A percentile compares a stretch with the other conserved stretches of the same genome.
Evolutionary conservation across 2,113 vertebrate genomes (phyloP).

Genomic region (Myiozetetes cayanensis): DNA sequence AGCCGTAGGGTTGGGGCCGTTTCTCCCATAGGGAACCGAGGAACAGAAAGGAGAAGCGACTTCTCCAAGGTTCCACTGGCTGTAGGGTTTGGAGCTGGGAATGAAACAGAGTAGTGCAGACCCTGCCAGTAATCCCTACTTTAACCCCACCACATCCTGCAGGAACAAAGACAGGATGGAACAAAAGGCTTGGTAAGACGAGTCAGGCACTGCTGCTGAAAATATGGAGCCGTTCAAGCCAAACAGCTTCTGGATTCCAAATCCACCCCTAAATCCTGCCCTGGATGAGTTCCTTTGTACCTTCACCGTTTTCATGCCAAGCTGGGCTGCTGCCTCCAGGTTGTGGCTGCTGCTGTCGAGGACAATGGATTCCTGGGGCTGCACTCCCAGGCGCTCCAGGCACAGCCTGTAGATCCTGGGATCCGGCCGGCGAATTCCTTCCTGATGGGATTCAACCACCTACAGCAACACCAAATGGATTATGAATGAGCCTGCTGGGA

Average conservation of each 20-base stretch:
- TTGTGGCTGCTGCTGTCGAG: constrained; percentile 77
- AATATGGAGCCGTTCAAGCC: neutral
- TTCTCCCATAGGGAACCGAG: neutral
- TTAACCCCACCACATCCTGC: neutral
- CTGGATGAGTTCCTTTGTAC: constrained; percentile 42
- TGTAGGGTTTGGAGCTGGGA: neutral
- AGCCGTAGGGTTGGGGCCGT: accelerated
- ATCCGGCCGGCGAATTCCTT: constrained; percentile 74
- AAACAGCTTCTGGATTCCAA: neutral
- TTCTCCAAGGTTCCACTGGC: neutral
- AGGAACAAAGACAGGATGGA: neutral
- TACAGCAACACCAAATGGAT: constrained; percentile 9
- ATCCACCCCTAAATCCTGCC: neutral
- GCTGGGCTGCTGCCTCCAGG: constrained; percentile 73
- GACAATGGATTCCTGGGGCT: constrained; percentile 77
- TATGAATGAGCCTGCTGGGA: neutral
- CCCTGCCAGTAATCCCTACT: neutral
- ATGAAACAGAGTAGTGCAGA: neutral
- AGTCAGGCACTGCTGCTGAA: neutral
- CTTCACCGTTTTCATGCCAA: constrained; percentile 79
- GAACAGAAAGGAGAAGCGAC: neutral
- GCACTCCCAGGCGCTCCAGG: constrained; percentile 66
- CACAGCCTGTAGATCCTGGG: constrained; percentile 75
- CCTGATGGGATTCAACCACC: constrained; percentile 75
- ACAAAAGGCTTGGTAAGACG: neutral